Percentiles rank a stretch among this genome's conserved stretches.
These are phyloP conservation scores for Enteromius afrohamiltoni DNA, from an alignment of 2,797 vertebrate genomes.

Conservation along the genomic window DNA sequence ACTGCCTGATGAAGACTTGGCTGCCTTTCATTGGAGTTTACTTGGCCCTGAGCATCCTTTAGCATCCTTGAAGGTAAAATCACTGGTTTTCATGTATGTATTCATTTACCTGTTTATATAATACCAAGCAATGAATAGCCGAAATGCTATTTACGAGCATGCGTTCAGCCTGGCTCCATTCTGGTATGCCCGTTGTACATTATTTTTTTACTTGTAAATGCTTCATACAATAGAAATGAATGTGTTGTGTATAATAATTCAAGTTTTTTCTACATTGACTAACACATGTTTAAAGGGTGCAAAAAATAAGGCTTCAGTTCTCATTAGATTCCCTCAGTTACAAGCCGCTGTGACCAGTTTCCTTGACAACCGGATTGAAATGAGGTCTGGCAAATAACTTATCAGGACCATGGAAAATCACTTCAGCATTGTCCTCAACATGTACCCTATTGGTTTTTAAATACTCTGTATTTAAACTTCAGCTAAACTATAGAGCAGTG, in stretches of 20 bases:
- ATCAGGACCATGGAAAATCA: slow-evolving; percentile 51
- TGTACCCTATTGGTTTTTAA: slow-evolving; percentile 20
- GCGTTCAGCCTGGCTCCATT: neutral
- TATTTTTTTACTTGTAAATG: neutral
- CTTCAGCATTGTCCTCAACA: slow-evolving; percentile 36
- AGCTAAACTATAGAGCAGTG: neutral
- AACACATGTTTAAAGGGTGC: neutral
- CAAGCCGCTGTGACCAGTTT: slow-evolving; percentile 50
- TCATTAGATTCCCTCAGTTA: slow-evolving; percentile 41
- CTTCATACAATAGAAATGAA: neutral
- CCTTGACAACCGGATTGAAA: slow-evolving; percentile 60
- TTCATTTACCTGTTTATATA: slow-evolving; percentile 6
- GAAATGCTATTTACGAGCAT: neutral
- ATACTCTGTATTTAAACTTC: neutral
- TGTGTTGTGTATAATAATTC: neutral
- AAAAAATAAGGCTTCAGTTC: slow-evolving; percentile 26
- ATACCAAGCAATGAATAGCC: too few relatives aligned
- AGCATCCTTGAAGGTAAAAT: slow-evolving; percentile 92
- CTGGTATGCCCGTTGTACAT: neutral
- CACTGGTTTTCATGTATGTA: neutral
- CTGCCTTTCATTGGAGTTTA: slow-evolving; percentile 98
- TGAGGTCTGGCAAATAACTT: slow-evolving; percentile 52
- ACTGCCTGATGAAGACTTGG: slow-evolving; percentile 98
- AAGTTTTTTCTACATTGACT: slow-evolving; percentile 18
- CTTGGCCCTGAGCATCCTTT: slow-evolving; percentile 95